Conservation (phyloP, 2,113 vertebrate genomes). For the Nibea coibor region DNA sequence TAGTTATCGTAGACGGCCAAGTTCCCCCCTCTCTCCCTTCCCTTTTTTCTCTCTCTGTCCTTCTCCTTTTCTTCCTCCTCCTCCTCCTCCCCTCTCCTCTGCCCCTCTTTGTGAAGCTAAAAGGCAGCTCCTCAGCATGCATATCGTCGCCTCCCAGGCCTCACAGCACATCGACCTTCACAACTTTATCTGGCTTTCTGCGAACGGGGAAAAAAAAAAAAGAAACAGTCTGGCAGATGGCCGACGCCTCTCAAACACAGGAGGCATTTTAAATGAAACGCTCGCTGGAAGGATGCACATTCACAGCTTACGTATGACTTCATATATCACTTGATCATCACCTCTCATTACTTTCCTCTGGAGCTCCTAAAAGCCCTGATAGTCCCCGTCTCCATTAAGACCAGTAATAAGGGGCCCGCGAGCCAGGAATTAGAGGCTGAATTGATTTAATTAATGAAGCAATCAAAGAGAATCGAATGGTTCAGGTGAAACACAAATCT, state of each 20-base stretch:
- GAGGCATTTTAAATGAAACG: constrained; percentile 48
- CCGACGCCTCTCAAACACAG: constrained; percentile 20
- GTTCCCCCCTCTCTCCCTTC: constrained; percentile 3
- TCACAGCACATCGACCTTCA: constrained; percentile 70
- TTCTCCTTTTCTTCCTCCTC: constrained; percentile 18
- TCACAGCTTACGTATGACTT: constrained; percentile 17
- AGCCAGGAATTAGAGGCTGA: constrained; percentile 31
- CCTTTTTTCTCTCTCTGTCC: constrained; percentile 3
- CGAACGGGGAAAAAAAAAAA: constrained; percentile 12
- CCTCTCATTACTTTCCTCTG: neutral
- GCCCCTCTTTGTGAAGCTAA: constrained; percentile 27
- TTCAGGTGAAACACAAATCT: constrained; percentile 51
- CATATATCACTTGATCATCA: constrained; percentile 25
- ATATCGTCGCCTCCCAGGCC: constrained; percentile 43
- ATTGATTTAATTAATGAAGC: constrained; percentile 58
- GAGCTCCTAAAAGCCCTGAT: neutral
- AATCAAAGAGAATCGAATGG: constrained; percentile 41
- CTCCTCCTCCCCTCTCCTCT: constrained; percentile 4
- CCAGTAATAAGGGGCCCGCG: constrained; percentile 26
- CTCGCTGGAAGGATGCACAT: constrained; percentile 17
- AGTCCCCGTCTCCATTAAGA: constrained; percentile 36
- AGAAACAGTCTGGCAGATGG: constrained; percentile 68
- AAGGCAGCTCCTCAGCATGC: constrained; percentile 71
- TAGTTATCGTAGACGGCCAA: constrained; percentile 23
- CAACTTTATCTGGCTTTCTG: constrained; percentile 63